Evolutionary conservation across 2,888 invertebrate species (phyloP), one percentile per base, ranked within the genome.

Genomic region (Thymelicus lineola): DNA sequence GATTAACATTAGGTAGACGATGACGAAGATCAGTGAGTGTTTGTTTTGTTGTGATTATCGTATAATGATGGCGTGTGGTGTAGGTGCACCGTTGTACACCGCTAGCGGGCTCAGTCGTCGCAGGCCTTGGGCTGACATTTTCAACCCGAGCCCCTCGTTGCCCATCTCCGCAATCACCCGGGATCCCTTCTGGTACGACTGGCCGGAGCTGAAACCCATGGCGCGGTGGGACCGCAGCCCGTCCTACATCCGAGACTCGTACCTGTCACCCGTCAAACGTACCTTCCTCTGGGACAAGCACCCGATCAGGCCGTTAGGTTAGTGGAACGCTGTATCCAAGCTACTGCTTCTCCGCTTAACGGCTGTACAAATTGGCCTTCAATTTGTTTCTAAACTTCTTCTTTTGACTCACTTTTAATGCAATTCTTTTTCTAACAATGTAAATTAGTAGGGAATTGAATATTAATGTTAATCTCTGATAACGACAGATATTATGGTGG

Each of bases 251-350:
- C 95, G 98, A 80, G 97, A 97, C 94, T 97, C 97, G 85, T 98
- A 96, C 94, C 96, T 98, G 91, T 98, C 97, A 86, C 98, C 98
- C 74, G 95, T 98, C 89, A 98, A 97, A 95, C 97, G 97, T 94
- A 96, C 96, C 93, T 98, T 97, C 95, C 95, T 98, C 85, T 98
- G 98, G 98, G 96, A 96, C 93, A 97, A 96, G 93, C 98, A 98
- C 94, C 98, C 98, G 88, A 95, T 97, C 91, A 96, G 98, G 94
- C 97, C 97, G 87, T 96, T 97, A 94, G 97, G 97, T 98, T 96
- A 96, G 97, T 96, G 85, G 80, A 80, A 79, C 81, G 88, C 89
- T 90, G 88, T 90, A 88, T 64, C 84, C 85, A 81, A 79, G 74
- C 76, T 71, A 79, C 79, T 77, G 79, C 75, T 76, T 75, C 78